A percentile compares a stretch with the other conserved stretches of the same genome.
phyloP scores from a whole-genome alignment of 2,797 vertebrate genomes.

The Heteromormyrus szaboi region DNA sequence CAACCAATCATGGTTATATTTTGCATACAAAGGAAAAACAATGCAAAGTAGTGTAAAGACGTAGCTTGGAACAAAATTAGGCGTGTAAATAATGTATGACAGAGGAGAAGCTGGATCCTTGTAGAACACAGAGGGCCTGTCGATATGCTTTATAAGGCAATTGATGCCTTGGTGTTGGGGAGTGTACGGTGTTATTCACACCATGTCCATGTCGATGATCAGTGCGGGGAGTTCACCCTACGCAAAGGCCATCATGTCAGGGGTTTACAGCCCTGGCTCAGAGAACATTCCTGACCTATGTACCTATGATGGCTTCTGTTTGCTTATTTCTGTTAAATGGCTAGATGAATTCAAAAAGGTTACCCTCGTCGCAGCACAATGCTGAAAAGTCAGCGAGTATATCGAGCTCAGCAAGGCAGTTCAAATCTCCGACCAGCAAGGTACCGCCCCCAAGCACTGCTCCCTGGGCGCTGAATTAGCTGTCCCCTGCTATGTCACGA shows the following conservation, averaged over 20 bases:
- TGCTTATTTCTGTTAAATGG: neutral
- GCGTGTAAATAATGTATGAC: slow-evolving; percentile 65
- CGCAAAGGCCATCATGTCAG: too few species aligned
- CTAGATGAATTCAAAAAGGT: neutral
- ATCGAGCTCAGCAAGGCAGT: neutral
- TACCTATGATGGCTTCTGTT: neutral
- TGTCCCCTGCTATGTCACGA: neutral
- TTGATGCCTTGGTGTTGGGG: neutral
- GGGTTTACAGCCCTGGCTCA: neutral
- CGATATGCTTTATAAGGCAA: slow-evolving; percentile 3
- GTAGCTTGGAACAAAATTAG: slow-evolving; percentile 60
- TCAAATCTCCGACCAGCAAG: neutral
- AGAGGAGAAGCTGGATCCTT: neutral
- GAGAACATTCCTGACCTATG: slow-evolving; percentile 2
- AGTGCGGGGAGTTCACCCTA: neutral
- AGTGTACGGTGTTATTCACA: neutral
- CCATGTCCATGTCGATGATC: neutral
- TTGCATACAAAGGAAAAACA: slow-evolving; percentile 60
- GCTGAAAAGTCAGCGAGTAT: neutral
- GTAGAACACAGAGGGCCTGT: neutral
- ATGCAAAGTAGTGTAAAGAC: slow-evolving; percentile 59
- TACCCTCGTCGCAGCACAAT: neutral
- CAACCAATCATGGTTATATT: slow-evolving; percentile 60
- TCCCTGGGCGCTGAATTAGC: neutral
- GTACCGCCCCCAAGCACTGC: neutral